phyloP scores from a whole-genome alignment of 2,888 invertebrate genomes.

The Lasioglossum lativentre region DNA sequence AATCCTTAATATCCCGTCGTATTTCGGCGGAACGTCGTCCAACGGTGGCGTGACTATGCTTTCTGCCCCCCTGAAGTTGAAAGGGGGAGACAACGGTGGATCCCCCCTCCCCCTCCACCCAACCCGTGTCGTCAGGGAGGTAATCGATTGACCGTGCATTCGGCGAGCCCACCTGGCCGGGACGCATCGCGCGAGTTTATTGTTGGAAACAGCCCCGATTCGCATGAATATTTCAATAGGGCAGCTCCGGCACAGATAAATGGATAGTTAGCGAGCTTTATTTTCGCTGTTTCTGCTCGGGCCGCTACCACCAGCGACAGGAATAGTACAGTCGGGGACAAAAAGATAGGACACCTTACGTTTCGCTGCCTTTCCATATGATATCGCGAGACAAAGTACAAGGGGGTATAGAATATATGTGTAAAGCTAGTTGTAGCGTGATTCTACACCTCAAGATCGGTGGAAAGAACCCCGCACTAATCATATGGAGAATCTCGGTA shows the following conservation, averaged over 20 bases:
- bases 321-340: background rate
- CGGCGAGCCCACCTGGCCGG: conserved; percentile 49
- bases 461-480: no score
- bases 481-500: no score
- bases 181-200: conserved; percentile 66
- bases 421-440: no score
- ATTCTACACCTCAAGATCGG: no score
- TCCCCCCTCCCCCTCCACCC: no score
- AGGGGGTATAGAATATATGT: no score
- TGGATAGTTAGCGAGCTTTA: conserved; percentile 62
- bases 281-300: conserved; percentile 49
- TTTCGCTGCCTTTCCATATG: no score
- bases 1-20: conserved; percentile 47
- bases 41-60: conserved; percentile 56
- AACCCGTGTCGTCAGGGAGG: conserved; percentile 4
- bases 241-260: conserved; percentile 55
- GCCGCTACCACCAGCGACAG: background rate
- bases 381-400: no score
- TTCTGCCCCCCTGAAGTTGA: conserved; percentile 18
- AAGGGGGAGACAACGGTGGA: background rate
- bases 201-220: conserved; percentile 65
- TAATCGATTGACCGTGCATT: conserved; percentile 70
- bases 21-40: conserved; percentile 42
- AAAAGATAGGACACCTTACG: no score
- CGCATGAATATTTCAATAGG: conserved; percentile 71